Evolutionary conservation across 2,113 vertebrate genomes (phyloP).

Genomic region (Megaptera novaeangliae): DNA sequence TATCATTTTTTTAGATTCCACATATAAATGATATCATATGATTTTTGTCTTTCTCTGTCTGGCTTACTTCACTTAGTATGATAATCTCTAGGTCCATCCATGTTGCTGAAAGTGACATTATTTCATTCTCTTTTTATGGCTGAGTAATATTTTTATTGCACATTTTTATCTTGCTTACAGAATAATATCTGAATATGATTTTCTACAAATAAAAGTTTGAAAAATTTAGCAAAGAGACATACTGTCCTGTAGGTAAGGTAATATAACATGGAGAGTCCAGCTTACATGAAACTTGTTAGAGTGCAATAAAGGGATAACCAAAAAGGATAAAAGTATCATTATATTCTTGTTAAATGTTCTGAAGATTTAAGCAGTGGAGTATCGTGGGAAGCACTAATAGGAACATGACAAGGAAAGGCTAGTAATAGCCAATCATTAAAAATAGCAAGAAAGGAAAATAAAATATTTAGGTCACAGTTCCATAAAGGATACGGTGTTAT

Average conservation of each 20-base stretch:
- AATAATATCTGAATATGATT: not conserved
- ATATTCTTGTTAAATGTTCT: not conserved
- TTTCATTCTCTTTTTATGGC: not conserved
- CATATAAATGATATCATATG: not conserved
- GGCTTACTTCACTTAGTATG: not conserved
- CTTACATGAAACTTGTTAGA: not conserved
- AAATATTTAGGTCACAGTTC: not conserved
- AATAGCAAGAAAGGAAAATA: not conserved
- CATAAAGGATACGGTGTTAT: not conserved
- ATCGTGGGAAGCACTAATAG: not conserved
- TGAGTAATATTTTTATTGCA: not conserved
- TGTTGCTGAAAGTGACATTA: not conserved
- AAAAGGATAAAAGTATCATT: not conserved
- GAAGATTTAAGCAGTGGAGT: not conserved
- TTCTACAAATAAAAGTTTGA: not conserved
- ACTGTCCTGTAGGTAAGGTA: not conserved
- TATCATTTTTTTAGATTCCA: not conserved
- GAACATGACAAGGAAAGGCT: not conserved
- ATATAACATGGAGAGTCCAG: not conserved
- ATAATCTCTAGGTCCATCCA: not conserved
- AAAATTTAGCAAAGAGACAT: not conserved
- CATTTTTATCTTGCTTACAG: not conserved
- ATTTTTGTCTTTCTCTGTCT: not conserved
- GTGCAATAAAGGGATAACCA: not conserved
- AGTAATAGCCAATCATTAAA: not conserved